Evolutionary conservation across 2,888 invertebrate species (phyloP), one percentile per base, ranked within the genome.

Genomic region (Stenodera caucasica): DNA sequence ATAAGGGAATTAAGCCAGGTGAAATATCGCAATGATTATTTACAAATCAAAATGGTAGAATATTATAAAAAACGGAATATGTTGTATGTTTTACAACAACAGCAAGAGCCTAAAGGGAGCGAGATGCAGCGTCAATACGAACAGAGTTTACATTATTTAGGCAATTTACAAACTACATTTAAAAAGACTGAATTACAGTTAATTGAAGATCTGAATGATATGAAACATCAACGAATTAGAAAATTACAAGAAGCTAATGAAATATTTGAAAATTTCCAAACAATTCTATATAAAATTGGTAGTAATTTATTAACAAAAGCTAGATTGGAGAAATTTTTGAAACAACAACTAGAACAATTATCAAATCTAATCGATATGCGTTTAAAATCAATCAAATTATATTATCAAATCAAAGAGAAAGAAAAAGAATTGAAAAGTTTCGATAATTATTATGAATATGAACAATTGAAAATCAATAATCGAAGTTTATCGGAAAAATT

Each of bases 391-490:
- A 77, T 78, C 26, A 73, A 72, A 60, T 59, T 75, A 26, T 65
- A 75, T 18, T 70, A 77, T 55, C 65, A 58, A 11, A 70, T 76
- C 0, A 59, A 60, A 1, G 72, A 72, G 40, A 74, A 74, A 55
- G 70, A 74, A 49, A 59, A 53, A 0, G 67, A 67, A n/a, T 61
- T 76, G 11, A 66, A 70, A 33, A 67, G 65, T 6, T 58, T 76
- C 57, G 83, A 84, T 66, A 80, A 80, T 58, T 73, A 84, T 58
- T 81, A 83, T 58, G 83, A 84, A 70, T 84, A 82, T 75, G 83
- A 83, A 72, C 83, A 83, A 70, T 72, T 84, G 60, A 82, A 82
- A 71, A 81, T 82, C 64, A 83, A 83, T 70, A 83, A 83, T 69
- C 82, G 82, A 67, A 81, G 80, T 11, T 18, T 81, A 66, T 76